These are phyloP conservation scores for Eunapius fragilis DNA, from an alignment of 37 sponge, comb jelly and placozoan species.

Conservation along the genomic window DNA sequence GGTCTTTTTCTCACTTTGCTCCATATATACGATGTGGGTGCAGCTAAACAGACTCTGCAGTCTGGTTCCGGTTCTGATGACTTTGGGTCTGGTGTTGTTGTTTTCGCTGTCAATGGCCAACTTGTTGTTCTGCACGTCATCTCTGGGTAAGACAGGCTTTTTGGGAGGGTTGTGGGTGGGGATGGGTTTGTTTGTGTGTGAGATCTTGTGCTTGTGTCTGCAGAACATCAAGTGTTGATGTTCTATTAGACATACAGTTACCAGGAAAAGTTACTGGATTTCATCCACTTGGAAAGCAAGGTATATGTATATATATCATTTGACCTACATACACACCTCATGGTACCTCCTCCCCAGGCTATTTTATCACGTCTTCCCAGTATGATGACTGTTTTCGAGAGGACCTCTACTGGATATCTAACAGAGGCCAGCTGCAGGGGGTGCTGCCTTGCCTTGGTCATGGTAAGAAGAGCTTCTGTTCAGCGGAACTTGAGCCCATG, in stretches of 20 bases:
- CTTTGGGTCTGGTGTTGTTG: constrained; percentile 22
- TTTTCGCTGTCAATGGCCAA: constrained; percentile 16
- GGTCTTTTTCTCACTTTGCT: neutral
- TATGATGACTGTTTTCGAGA: constrained; percentile 36
- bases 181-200: too few relatives aligned
- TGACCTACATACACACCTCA: too few relatives aligned
- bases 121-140: constrained; percentile 4
- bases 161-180: neutral
- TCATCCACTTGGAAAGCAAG: constrained; percentile 12
- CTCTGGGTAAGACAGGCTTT: neutral
- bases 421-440: constrained; percentile 31
- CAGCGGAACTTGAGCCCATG: constrained; percentile 1
- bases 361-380: constrained; percentile 26
- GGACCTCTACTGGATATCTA: constrained; percentile 61
- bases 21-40: neutral
- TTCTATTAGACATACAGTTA: constrained; percentile 9
- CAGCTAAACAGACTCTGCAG: neutral
- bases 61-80: neutral
- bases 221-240: constrained; percentile 8
- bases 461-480: constrained; percentile 42
- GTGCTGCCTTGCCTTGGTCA: constrained; percentile 46
- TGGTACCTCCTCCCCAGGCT: constrained; percentile 5
- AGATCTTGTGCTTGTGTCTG: too few relatives aligned
- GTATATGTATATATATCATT: too few relatives aligned
- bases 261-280: constrained; percentile 32